Evolutionary conservation across 2,888 invertebrate genomes (phyloP).

Genomic region (Nemurella pictetii): DNA sequence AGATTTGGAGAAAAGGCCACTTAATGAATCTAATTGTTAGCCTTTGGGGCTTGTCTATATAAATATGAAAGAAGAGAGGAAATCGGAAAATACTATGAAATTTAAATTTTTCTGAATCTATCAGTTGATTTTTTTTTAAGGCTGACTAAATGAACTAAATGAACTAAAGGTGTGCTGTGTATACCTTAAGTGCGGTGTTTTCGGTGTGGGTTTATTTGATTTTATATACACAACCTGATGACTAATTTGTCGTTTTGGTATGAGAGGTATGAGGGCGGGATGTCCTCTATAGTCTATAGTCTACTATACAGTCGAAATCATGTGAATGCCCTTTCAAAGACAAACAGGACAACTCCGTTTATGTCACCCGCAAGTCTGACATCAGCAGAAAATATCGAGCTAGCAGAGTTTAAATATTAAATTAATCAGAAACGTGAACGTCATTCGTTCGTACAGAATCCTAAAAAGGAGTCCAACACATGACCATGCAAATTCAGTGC

Average conservation of each 20-base stretch:
- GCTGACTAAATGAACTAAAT: too few relatives aligned
- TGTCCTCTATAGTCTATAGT: too few relatives aligned
- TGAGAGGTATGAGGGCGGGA: neutral
- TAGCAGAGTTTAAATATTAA: neutral
- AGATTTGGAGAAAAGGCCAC: too few relatives aligned
- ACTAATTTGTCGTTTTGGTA: neutral
- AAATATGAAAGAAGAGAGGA: too few relatives aligned
- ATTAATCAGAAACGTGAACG: neutral
- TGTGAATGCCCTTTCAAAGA: neutral
- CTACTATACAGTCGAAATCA: neutral
- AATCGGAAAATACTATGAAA: too few relatives aligned
- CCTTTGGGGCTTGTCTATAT: too few relatives aligned
- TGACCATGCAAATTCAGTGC: neutral
- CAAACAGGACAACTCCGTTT: neutral
- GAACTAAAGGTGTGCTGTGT: too few relatives aligned
- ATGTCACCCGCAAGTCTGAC: neutral
- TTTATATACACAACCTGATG: neutral
- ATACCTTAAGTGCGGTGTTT: neutral
- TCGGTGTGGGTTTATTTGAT: neutral
- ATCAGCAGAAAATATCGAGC: neutral
- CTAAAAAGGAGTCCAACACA: neutral
- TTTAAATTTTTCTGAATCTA: too few relatives aligned
- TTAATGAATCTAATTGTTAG: too few relatives aligned
- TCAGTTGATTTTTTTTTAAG: too few relatives aligned
- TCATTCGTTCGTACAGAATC: neutral